Conservation (phyloP, 2,888 invertebrate species). For the Matsumyia berberina region DNA sequence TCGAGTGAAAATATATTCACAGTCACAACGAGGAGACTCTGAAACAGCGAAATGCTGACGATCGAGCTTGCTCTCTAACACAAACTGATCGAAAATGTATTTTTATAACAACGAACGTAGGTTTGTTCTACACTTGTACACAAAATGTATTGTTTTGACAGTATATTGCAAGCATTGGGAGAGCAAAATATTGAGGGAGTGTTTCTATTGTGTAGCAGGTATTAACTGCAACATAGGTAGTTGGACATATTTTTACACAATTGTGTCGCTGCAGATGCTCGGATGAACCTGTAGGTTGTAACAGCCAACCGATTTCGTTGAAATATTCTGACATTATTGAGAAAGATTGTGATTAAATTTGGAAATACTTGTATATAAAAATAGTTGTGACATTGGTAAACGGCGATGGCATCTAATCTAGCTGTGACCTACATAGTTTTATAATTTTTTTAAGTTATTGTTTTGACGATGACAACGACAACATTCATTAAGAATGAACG, state of each 20-base stretch:
- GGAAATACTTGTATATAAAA: not conserved
- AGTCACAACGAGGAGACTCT: not conserved
- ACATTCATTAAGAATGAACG: too few species aligned
- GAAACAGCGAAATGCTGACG: conserved; percentile 3
- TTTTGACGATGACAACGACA: not conserved
- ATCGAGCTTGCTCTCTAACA: conserved; percentile 13
- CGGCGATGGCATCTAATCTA: not conserved
- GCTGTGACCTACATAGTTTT: too few species aligned
- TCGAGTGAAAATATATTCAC: not conserved
- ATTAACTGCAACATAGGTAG: too few species aligned
- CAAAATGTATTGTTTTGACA: too few species aligned
- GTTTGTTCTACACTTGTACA: too few species aligned
- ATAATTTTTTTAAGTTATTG: not conserved
- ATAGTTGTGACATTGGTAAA: not conserved
- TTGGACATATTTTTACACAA: too few species aligned
- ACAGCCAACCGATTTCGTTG: not conserved
- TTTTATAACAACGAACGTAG: too few species aligned
- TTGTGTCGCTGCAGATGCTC: too few species aligned
- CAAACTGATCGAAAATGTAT: not conserved
- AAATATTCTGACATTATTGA: not conserved
- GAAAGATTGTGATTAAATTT: not conserved
- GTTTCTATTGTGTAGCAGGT: too few species aligned
- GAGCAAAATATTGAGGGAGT: too few species aligned
- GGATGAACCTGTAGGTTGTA: too few species aligned
- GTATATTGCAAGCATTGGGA: too few species aligned